Percentiles rank a stretch among this genome's conserved stretches.
phyloP scores from a whole-genome alignment of 2,888 invertebrate species.

The Antitype chi region DNA sequence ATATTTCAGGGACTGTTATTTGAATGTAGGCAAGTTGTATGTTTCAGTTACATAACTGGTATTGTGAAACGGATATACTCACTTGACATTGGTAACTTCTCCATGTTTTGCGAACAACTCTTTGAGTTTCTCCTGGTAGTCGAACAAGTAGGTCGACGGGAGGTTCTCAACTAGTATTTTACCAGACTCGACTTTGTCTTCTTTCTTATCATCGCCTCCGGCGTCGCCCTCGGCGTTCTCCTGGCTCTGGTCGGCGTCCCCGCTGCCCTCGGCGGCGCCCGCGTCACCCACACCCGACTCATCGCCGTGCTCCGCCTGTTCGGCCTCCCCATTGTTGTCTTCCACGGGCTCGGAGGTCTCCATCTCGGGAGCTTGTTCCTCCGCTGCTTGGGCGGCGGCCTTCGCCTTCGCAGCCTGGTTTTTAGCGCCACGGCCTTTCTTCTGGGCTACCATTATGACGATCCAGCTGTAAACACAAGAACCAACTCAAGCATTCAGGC shows the following conservation, averaged over 20 bases:
- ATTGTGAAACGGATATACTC: slow-evolving; percentile 68
- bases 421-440: slow-evolving; percentile 87
- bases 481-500: slow-evolving; percentile 60
- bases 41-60: slow-evolving; percentile 32
- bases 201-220: slow-evolving; percentile 81
- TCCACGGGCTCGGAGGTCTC: slow-evolving; percentile 76
- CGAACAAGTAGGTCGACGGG: slow-evolving; percentile 86
- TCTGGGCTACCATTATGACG: slow-evolving; percentile 86
- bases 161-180: slow-evolving; percentile 88
- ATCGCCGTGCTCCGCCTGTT: slow-evolving; percentile 75
- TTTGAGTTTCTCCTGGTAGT: slow-evolving; percentile 89
- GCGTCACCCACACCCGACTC: slow-evolving; percentile 68
- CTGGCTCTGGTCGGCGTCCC: slow-evolving; percentile 70
- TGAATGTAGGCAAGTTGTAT: slow-evolving; percentile 86
- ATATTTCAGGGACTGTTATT: slow-evolving; percentile 85
- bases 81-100: slow-evolving; percentile 85
- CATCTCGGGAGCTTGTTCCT: slow-evolving; percentile 75
- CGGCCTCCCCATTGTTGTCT: slow-evolving; percentile 84
- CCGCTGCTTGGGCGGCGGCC: slow-evolving; percentile 75
- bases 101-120: slow-evolving; percentile 88
- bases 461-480: slow-evolving; percentile 66
- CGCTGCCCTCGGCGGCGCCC: slow-evolving; percentile 64
- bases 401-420: slow-evolving; percentile 83
- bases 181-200: slow-evolving; percentile 88
- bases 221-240: slow-evolving; percentile 74